phyloP scores from a whole-genome alignment of 2,113 vertebrate species.

The Rutilus rutilus region DNA sequence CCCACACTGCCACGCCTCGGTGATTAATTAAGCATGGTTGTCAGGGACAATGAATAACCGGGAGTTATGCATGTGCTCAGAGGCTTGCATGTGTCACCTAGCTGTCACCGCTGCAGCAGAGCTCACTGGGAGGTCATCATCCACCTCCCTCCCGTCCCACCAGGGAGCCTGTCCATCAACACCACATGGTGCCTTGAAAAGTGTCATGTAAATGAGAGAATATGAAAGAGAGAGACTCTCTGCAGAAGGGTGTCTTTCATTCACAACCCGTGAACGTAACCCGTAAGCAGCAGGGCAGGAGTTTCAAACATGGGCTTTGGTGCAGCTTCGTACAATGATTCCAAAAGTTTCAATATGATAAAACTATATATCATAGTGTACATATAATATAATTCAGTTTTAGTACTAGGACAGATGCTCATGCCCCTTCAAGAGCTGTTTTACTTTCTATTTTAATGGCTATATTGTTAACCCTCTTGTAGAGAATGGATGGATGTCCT shows the following conservation, averaged over 20 bases:
- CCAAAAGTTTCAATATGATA: background rate
- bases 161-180: slow-evolving; percentile 53
- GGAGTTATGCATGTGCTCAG: slow-evolving; percentile 45
- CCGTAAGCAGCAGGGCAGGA: background rate
- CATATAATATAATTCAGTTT: too few species aligned
- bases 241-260: slow-evolving; percentile 25
- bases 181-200: slow-evolving; percentile 46
- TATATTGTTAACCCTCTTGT: slow-evolving; percentile 20
- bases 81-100: slow-evolving; percentile 58
- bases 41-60: slow-evolving; percentile 53
- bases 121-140: slow-evolving; percentile 58
- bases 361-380: background rate
- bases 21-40: slow-evolving; percentile 56
- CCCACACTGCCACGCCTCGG: slow-evolving; percentile 31
- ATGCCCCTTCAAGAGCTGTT: background rate
- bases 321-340: background rate
- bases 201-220: slow-evolving; percentile 49
- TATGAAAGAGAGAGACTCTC: slow-evolving; percentile 11
- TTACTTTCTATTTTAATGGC: background rate
- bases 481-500: slow-evolving; percentile 80
- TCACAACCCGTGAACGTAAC: background rate
- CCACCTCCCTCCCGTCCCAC: slow-evolving; percentile 44
- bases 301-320: background rate
- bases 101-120: slow-evolving; percentile 51
- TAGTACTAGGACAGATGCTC: too few species aligned